Evolutionary conservation across 2,113 vertebrate genomes (phyloP).

Genomic region (Oncorhynchus mykiss): DNA sequence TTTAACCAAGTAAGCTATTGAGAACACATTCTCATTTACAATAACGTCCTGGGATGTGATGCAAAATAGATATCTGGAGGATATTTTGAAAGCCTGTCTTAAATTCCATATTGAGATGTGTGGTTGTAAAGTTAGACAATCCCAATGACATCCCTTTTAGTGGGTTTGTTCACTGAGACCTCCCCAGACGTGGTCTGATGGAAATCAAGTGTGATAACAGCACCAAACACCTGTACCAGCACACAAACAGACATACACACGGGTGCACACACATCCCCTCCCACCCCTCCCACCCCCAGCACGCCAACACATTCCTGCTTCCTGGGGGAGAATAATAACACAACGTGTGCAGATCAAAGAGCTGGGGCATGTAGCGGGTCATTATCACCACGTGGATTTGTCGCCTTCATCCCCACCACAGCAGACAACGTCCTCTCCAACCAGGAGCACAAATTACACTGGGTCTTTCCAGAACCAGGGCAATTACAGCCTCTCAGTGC

Average conservation of each 20-base stretch:
- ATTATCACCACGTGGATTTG: conserved; percentile 40
- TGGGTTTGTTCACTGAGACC: no score
- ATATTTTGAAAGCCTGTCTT: no score
- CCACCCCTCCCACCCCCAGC: background rate
- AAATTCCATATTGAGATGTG: background rate
- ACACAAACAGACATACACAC: background rate
- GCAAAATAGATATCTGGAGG: no score
- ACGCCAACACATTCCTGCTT: background rate
- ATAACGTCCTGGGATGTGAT: no score
- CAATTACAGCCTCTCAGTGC: background rate
- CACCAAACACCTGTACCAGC: background rate
- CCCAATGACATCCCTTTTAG: background rate
- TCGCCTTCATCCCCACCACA: conserved; percentile 17
- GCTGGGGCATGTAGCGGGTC: conserved; percentile 29
- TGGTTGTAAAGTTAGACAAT: background rate
- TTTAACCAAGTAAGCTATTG: no score
- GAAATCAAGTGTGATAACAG: background rate
- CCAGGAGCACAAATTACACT: background rate
- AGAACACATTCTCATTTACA: no score
- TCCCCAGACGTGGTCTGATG: background rate
- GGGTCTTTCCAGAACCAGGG: background rate
- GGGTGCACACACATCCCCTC: background rate
- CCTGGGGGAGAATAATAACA: conserved; percentile 9
- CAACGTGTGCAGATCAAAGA: conserved; percentile 16
- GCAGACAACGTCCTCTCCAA: conserved; percentile 12